Evolutionary conservation across 2,797 vertebrate species (phyloP).

Genomic region (Lagocephalus sceleratus): DNA sequence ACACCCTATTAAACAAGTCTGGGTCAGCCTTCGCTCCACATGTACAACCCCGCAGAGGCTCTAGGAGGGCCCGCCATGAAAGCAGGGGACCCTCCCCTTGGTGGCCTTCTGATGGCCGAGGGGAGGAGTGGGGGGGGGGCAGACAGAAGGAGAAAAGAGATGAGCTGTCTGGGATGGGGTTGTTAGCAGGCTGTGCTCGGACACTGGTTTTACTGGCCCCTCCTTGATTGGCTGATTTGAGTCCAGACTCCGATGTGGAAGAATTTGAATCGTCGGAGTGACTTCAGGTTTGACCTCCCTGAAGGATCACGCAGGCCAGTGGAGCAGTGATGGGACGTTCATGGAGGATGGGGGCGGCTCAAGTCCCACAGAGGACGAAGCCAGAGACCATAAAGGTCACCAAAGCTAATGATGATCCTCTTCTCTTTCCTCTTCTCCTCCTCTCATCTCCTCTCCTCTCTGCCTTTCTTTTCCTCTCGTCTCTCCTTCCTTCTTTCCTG

Average conservation of each 20-base stretch:
- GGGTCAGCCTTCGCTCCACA: conserved; percentile 57
- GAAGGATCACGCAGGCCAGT: conserved; percentile 57
- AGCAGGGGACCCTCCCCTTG: conserved; percentile 42
- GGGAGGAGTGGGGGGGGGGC: conserved; percentile 51
- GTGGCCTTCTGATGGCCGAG: conserved; percentile 44
- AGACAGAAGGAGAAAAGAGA: conserved; percentile 55
- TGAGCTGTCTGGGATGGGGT: conserved; percentile 64
- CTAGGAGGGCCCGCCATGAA: conserved; percentile 29
- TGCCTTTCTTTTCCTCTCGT: conserved; percentile 7
- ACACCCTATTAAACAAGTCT: conserved; percentile 71
- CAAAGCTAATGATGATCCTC: conserved; percentile 23
- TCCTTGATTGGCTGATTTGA: conserved; percentile 66
- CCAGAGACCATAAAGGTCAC: conserved; percentile 35
- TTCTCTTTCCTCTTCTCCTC: conserved; percentile 12
- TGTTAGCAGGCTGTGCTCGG: conserved; percentile 59
- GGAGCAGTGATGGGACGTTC: conserved; percentile 72
- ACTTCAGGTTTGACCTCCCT: conserved; percentile 74
- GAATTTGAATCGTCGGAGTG: conserved; percentile 70
- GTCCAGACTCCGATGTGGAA: conserved; percentile 12
- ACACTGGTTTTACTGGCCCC: conserved; percentile 57
- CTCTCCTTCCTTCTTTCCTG: conserved; percentile 11
- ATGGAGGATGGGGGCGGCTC: conserved; percentile 45
- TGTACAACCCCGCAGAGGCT: conserved; percentile 48
- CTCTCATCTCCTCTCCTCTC: conserved; percentile 19
- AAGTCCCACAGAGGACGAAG: conserved; percentile 31